These are phyloP conservation scores for Aurelia coerulea DNA, from an alignment of 30 jellyfish, hydroid and myxozoan species.

Conservation along the genomic window DNA sequence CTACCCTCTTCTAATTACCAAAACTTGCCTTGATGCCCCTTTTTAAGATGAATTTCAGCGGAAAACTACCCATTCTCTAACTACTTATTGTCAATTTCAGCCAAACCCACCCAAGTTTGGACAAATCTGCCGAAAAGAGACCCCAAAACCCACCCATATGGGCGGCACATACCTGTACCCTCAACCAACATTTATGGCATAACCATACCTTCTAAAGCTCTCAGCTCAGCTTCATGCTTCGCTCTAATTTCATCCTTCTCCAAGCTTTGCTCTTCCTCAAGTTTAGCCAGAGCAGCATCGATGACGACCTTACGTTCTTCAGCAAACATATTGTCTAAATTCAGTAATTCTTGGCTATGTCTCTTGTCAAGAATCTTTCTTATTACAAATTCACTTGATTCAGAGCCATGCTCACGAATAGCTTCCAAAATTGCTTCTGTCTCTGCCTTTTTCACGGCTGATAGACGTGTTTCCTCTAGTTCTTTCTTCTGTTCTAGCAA, in stretches of 20 bases:
- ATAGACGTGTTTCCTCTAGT: slow-evolving; percentile 77
- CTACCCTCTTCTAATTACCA: too few relatives aligned
- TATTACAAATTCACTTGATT: slow-evolving; percentile 87
- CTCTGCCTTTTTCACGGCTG: slow-evolving; percentile 91
- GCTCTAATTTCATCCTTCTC: slow-evolving; percentile 84
- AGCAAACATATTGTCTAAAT: slow-evolving; percentile 74
- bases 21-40: too few relatives aligned
- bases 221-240: slow-evolving; percentile 81
- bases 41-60: too few relatives aligned
- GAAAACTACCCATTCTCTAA: too few relatives aligned
- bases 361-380: slow-evolving; percentile 91
- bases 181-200: too few relatives aligned
- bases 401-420: slow-evolving; percentile 92
- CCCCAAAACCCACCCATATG: too few relatives aligned
- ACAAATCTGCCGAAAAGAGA: too few relatives aligned
- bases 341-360: slow-evolving; percentile 83
- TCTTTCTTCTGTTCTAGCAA: slow-evolving; percentile 93
- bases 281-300: slow-evolving; percentile 86
- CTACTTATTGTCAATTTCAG: too few relatives aligned
- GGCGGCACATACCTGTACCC: too few relatives aligned
- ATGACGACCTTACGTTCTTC: slow-evolving; percentile 81
- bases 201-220: slow-evolving; percentile 71
- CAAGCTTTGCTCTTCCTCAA: slow-evolving; percentile 71
- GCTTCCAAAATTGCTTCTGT: slow-evolving; percentile 88
- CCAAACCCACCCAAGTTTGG: too few relatives aligned